Conservation (phyloP, 1,140 invertebrate species). For the Artemia franciscana region DNA sequence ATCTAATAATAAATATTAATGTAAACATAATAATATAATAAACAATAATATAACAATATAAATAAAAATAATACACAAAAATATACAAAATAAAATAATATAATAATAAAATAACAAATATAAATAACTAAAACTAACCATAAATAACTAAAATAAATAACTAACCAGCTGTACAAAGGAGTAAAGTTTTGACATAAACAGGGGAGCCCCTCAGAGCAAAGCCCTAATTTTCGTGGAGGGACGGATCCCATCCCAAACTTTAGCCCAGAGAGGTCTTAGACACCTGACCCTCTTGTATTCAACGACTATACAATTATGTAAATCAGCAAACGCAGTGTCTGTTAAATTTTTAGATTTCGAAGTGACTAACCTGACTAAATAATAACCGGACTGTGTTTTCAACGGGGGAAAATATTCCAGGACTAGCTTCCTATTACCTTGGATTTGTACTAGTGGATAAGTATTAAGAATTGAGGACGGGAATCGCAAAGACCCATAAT, state of each 20-base stretch:
- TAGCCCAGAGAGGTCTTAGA: background rate
- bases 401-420: slow-evolving; percentile 41
- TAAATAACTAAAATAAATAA: background rate
- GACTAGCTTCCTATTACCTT: slow-evolving; percentile 47
- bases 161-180: background rate
- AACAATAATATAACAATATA: too few species aligned
- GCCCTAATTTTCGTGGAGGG: background rate
- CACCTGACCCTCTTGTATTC: background rate
- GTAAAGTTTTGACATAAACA: background rate
- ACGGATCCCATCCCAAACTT: background rate
- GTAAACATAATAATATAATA: too few species aligned
- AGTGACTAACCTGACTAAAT: slow-evolving; percentile 31
- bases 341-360: too few species aligned
- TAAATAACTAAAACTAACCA: background rate
- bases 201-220: background rate
- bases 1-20: too few species aligned
- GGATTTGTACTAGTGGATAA: slow-evolving; percentile 59
- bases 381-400: slow-evolving; percentile 23
- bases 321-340: too few species aligned
- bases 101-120: background rate
- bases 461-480: slow-evolving; percentile 31
- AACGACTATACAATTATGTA: too few species aligned
- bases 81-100: background rate
- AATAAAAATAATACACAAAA: background rate
- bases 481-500: slow-evolving; percentile 27